Evolutionary conservation across 1,140 invertebrate genomes (phyloP).

Genomic region (Onthophagus taurus): DNA sequence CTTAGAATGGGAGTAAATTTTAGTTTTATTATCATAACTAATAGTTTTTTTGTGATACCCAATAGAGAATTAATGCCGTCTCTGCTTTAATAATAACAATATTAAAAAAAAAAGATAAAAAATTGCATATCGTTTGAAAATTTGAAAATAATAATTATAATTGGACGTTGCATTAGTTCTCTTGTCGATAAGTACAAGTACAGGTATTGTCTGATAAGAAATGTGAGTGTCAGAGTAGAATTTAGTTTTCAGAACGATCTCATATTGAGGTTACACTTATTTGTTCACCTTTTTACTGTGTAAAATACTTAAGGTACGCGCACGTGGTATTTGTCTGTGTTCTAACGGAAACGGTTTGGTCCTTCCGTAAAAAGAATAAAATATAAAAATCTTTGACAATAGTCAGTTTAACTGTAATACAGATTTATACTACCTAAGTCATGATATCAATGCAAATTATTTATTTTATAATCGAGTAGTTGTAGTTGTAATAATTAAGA

Average conservation of each 20-base stretch:
- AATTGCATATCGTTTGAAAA: not conserved
- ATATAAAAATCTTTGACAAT: constrained; percentile 7
- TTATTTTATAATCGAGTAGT: no score
- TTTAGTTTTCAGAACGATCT: constrained; percentile 15
- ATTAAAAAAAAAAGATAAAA: not conserved
- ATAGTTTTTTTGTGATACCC: constrained; percentile 4
- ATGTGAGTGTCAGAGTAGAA: not conserved
- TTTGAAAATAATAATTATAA: not conserved
- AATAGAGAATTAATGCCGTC: no score
- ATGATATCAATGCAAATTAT: constrained; percentile 11
- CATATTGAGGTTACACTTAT: constrained; percentile 21
- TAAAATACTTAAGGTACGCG: constrained; percentile 1
- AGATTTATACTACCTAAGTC: constrained; percentile 8
- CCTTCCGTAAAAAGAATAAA: constrained; percentile 3
- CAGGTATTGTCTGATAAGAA: not conserved
- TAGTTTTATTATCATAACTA: not conserved
- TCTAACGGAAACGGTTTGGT: not conserved
- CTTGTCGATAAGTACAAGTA: constrained; percentile 2
- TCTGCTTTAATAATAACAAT: no score
- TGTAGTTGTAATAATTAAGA: no score
- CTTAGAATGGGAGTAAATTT: not conserved
- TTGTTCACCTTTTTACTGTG: constrained; percentile 17
- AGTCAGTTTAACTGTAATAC: constrained; percentile 9
- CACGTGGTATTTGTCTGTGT: no score
- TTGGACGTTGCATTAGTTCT: not conserved